These are phyloP conservation scores for Porites australiensis DNA, from an alignment of 64 coral and sea anemone species.

Conservation along the genomic window DNA sequence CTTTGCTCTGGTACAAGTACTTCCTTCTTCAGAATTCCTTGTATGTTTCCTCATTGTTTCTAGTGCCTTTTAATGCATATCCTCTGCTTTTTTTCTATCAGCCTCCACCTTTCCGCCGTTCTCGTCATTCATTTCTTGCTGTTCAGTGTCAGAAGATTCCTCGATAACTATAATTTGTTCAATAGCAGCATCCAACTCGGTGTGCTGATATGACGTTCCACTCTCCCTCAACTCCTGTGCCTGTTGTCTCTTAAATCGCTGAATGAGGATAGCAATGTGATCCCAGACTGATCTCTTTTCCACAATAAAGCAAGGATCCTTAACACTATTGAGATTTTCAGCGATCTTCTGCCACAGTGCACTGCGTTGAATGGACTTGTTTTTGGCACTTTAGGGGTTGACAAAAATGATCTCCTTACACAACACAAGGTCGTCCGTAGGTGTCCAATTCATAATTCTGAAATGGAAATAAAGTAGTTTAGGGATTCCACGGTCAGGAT, in stretches of 20 bases:
- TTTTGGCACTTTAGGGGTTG: conserved; percentile 52
- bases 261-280: conserved; percentile 33
- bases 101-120: conserved; percentile 4
- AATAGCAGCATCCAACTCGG: conserved; percentile 52
- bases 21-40: conserved; percentile 55
- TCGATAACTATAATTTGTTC: conserved; percentile 62
- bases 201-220: conserved; percentile 50
- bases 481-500: neutral
- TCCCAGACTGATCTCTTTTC: conserved; percentile 63
- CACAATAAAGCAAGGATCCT: conserved; percentile 58
- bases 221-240: conserved; percentile 60
- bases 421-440: conserved; percentile 20
- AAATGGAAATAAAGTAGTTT: neutral
- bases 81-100: conserved; percentile 1
- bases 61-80: conserved; percentile 14
- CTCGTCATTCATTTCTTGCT: conserved; percentile 11
- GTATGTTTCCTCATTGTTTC: conserved; percentile 22
- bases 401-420: conserved; percentile 57
- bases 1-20: conserved; percentile 31
- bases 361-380: conserved; percentile 53
- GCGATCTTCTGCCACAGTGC: conserved; percentile 54
- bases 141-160: conserved; percentile 33
- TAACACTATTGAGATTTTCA: conserved; percentile 40
- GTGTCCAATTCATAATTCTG: conserved; percentile 70
- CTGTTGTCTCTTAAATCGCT: conserved; percentile 63